Evolutionary conservation across 2,113 vertebrate genomes (phyloP), one percentile per base, ranked within the genome.

Genomic region (Trichechus manatus): DNA sequence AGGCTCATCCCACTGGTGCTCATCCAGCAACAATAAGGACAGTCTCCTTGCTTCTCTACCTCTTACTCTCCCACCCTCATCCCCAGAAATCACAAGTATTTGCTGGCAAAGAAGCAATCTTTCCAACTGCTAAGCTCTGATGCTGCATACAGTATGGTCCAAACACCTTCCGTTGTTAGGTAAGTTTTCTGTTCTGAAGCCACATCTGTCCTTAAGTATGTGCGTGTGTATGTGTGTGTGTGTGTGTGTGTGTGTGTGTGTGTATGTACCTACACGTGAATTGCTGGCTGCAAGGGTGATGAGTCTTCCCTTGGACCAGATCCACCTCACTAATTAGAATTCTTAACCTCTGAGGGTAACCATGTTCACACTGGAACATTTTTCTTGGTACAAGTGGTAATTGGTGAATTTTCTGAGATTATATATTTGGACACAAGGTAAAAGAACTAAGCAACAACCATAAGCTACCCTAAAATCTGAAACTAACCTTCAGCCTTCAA

Each of bases 381-480:
- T 79, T 83, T 29, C 27, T 9, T 47, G 27, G 29, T 85, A 44
- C 1, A 87, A 75, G 79, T 31, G 33, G n/a, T 29, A 88, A 78
- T 19, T 56, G 11, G 13, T 83, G 63, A 87, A 64, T 47, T 92
- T 89, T 83, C 33, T 75, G 87, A 95, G 23, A 61, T 74, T 20
- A 36, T 59, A 4, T 33, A 72, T 78, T 87, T 91, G 72, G 56
- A 75, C 6, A 61, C 13, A 91, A 77, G 4, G 11, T 93, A 50
- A 96, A 93, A 96, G 89, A 81, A 5, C 20, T 39, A 53, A 77
- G 59, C 42, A 29, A n/a, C 39, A 82, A 50, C 27, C 87, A 92
- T 80, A 86, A 68, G 20, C 22, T 70, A 66, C 15, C 5, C 53
- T 84, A 25, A 47, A 27, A 14, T 87, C 70, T 47, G n/a, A 94